Percentiles rank a stretch among this genome's conserved stretches.
phyloP scores from a whole-genome alignment of 1,140 invertebrate species.

The Drosophila nikananu region DNA sequence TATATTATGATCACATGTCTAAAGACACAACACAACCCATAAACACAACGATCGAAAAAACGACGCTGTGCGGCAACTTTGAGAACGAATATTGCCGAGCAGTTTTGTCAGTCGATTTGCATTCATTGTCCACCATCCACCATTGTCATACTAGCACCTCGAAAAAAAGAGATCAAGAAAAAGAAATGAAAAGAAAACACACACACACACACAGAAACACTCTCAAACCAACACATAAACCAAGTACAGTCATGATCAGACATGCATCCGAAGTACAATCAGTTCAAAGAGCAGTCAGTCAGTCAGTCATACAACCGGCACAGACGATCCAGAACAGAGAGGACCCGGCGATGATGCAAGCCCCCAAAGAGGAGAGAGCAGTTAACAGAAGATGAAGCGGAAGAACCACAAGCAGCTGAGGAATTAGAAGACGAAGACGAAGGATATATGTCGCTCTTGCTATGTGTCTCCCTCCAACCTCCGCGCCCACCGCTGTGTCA shows the following conservation, averaged over 20 bases:
- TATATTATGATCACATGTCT: conserved; percentile 40
- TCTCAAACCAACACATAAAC: conserved; percentile 8
- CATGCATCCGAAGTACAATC: conserved; percentile 40
- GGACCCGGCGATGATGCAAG: conserved; percentile 1
- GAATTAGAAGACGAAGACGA: conserved; percentile 9
- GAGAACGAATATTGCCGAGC: conserved; percentile 8
- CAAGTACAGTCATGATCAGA: conserved; percentile 26
- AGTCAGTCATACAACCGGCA: conserved; percentile 42
- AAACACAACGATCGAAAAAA: neutral
- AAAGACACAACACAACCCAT: conserved; percentile 1
- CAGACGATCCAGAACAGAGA: conserved; percentile 24
- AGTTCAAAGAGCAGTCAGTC: conserved; percentile 30
- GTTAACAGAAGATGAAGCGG: neutral
- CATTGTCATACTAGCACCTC: conserved; percentile 15
- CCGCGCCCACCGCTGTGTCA: conserved; percentile 25
- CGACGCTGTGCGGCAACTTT: conserved; percentile 17
- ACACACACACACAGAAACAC: conserved; percentile 6
- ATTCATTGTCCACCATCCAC: conserved; percentile 13
- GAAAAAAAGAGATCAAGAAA: neutral
- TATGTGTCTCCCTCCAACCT: conserved; percentile 47
- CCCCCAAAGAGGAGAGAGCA: conserved; percentile 7
- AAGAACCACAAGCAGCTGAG: conserved; percentile 2
- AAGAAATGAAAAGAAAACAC: neutral
- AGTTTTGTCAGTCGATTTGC: conserved; percentile 18
- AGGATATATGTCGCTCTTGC: conserved; percentile 3